Evolutionary conservation across 1,140 invertebrate genomes (phyloP).

Genomic region (Augochlora pura): DNA sequence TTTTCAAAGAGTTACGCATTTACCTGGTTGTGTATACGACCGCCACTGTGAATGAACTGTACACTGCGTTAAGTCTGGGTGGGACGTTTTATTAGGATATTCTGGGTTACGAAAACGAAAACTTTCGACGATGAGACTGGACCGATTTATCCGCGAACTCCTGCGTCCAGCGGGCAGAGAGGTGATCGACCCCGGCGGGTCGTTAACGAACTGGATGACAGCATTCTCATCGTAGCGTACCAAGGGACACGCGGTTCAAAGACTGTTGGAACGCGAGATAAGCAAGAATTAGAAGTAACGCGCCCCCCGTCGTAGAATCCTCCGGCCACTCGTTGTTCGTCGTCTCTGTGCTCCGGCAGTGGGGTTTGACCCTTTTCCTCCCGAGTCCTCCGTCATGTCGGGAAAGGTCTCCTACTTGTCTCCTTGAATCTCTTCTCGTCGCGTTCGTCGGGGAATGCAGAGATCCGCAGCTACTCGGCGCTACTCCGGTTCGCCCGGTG

Average conservation of each 20-base stretch:
- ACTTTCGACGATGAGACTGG: too few relatives aligned
- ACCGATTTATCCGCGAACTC: too few relatives aligned
- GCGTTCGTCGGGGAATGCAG: neutral
- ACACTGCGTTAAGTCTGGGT: too few relatives aligned
- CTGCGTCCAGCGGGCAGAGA: neutral
- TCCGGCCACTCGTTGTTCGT: too few relatives aligned
- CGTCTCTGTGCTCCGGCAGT: neutral
- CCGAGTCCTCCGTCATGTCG: neutral
- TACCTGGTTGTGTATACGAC: too few relatives aligned
- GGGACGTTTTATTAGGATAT: too few relatives aligned
- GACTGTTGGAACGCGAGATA: conserved; percentile 26
- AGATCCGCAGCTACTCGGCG: neutral
- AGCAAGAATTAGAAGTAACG: conserved; percentile 12
- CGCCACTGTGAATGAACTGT: too few relatives aligned
- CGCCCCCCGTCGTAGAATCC: neutral
- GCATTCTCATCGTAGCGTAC: conserved; percentile 8
- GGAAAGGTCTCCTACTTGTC: neutral
- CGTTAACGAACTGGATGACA: conserved; percentile 39
- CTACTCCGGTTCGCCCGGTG: too few relatives aligned
- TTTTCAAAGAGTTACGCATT: too few relatives aligned
- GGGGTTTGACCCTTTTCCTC: neutral
- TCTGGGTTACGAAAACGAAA: too few relatives aligned
- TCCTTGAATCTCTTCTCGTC: neutral
- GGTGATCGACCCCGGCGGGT: neutral
- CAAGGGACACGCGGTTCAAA: neutral